Base-by-base conservation (phyloP, 2,113 vertebrate genomes). In the Miniopterus natalensis region DNA sequence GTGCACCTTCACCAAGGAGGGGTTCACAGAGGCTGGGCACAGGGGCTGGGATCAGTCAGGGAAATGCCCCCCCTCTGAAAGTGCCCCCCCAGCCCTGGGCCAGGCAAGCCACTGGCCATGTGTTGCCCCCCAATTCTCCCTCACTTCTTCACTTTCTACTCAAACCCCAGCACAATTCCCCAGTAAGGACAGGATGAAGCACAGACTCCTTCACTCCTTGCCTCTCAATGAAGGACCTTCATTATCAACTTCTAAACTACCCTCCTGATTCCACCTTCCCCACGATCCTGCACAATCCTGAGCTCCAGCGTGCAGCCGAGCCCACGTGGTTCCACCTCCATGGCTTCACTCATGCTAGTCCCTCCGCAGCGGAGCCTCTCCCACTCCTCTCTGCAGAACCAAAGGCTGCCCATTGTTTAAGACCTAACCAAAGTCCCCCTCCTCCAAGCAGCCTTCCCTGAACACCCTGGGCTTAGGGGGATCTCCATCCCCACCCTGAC, bases 1-100 rank as follows among this genome's bases (percentile, higher is more conserved):
- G 73, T 99, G 98, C 68, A 99, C 99, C 15, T 99, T 99, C 97
- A 99, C 99, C 98, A 99, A 95, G 59, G 99, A 98, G 66, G 99
- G 98, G 75, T 98, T 98, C 93, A 98, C 89, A 0, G 98, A 98
- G 97, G 98, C 98, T 99, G 97, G 36, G 68, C 97, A 98, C 79
- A 98, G 79, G 89, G 66, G 55, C 73, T 55, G 84, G n/a, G 55
- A 29, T 97, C 88, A 97, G 71, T 21, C 0, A 13, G n/a, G 79
- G 63, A 51, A 63, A 47, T 20, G 25, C 79, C 74, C 88, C 89
- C 59, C 57, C 45, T 59, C 55, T 20, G 42, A 78, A 42, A 61
- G n/a, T 12, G 15, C 45, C 55, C 12, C 12, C 6, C 12, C 45
- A 27, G 25, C 61, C 78, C 57, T 36, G 53, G 23, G 42, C 42